Percentiles rank a stretch among this genome's conserved stretches.
Evolutionary conservation across 2,888 invertebrate genomes (phyloP).

Genomic region (Griposia aprilina): DNA sequence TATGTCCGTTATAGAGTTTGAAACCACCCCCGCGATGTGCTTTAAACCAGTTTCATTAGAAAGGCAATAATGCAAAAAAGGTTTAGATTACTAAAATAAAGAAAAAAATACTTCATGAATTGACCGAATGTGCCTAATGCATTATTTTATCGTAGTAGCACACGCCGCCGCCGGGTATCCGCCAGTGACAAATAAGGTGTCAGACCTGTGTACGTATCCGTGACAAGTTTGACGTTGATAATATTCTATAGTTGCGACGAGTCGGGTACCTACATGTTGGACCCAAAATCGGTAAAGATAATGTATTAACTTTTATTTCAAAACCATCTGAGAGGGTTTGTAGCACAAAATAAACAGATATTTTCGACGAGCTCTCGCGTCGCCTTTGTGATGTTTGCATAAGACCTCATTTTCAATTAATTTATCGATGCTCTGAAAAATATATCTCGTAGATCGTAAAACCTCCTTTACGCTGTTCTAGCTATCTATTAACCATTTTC

Average conservation of each 20-base stretch:
- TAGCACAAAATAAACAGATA: slow-evolving; percentile 11
- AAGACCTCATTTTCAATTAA: slow-evolving; percentile 39
- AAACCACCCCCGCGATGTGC: too few species aligned
- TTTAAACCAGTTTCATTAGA: too few species aligned
- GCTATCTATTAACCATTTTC: neutral
- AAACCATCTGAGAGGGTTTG: neutral
- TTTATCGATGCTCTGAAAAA: slow-evolving; percentile 27
- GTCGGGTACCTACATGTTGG: neutral
- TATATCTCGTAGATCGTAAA: slow-evolving; percentile 6
- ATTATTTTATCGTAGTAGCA: too few species aligned
- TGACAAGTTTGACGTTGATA: neutral
- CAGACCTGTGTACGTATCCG: neutral
- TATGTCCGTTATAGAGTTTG: too few species aligned
- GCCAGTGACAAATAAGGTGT: neutral
- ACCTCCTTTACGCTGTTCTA: slow-evolving; percentile 7
- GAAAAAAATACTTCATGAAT: too few species aligned
- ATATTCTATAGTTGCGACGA: neutral
- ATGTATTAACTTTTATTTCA: slow-evolving; percentile 7
- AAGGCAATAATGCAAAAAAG: too few species aligned
- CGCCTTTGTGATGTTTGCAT: slow-evolving; percentile 17
- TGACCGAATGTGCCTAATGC: too few species aligned
- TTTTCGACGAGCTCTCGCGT: neutral
- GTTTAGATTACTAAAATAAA: too few species aligned
- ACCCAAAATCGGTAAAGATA: neutral
- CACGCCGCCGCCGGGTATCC: too few species aligned